phyloP scores from a whole-genome alignment of 2,888 invertebrate species.

The Andrena camellia region DNA sequence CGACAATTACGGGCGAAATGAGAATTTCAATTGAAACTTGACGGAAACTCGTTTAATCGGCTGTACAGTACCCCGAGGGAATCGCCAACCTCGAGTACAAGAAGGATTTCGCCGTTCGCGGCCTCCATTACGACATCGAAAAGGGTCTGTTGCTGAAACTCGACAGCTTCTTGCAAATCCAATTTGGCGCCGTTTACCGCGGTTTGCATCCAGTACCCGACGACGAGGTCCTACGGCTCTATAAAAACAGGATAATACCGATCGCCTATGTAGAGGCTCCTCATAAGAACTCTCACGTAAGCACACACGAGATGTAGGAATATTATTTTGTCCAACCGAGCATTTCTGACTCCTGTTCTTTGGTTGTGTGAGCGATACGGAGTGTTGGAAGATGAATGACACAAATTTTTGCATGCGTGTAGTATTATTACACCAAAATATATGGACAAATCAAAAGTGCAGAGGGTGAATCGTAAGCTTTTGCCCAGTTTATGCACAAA shows the following conservation, averaged over 20 bases:
- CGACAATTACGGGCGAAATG: constrained; percentile 64
- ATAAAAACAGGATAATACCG: constrained; percentile 94
- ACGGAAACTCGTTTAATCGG: constrained; percentile 69
- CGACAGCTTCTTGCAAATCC: constrained; percentile 98
- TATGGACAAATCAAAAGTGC: too few relatives aligned
- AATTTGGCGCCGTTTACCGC: constrained; percentile 96
- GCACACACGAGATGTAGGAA: constrained; percentile 42
- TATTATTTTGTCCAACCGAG: neutral
- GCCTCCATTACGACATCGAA: constrained; percentile 99
- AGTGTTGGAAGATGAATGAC: neutral
- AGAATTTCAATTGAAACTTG: constrained; percentile 68
- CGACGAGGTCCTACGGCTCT: constrained; percentile 93
- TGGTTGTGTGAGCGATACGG: neutral
- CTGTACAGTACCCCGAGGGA: constrained; percentile 93
- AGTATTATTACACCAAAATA: too few relatives aligned
- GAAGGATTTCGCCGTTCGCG: constrained; percentile 97
- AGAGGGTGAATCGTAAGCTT: too few relatives aligned
- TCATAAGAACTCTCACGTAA: constrained; percentile 90
- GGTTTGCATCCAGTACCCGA: constrained; percentile 93
- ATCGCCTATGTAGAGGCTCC: constrained; percentile 95
- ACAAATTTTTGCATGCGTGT: too few relatives aligned
- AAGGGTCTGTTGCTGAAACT: constrained; percentile 97
- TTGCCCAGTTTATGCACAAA: too few relatives aligned
- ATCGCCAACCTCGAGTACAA: constrained; percentile 93
- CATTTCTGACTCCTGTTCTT: neutral